Percentiles rank a stretch among this genome's conserved stretches.
These are phyloP conservation scores for Cacatua alba DNA, from an alignment of 2,113 vertebrate species.

Conservation along the genomic window DNA sequence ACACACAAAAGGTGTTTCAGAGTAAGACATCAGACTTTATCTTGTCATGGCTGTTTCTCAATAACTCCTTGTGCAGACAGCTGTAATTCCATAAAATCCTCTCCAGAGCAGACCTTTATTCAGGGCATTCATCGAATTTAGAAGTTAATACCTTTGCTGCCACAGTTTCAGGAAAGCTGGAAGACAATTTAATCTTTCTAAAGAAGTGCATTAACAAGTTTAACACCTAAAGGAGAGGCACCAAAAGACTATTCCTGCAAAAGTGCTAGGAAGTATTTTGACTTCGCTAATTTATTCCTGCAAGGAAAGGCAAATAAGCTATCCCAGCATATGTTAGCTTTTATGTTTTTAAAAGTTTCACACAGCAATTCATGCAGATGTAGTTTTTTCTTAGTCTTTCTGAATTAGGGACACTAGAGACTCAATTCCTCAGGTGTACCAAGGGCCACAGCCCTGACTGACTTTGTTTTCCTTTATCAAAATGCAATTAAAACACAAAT, in stretches of 20 bases:
- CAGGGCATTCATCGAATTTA: background rate
- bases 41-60: background rate
- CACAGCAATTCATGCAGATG: background rate
- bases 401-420: background rate
- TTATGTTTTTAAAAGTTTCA: background rate
- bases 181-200: background rate
- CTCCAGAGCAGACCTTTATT: background rate
- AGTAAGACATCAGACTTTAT: background rate
- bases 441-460: background rate
- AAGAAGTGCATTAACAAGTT: background rate
- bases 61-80: background rate
- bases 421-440: background rate
- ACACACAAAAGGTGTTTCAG: background rate
- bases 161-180: background rate
- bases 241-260: background rate
- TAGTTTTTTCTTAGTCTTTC: background rate
- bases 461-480: conserved; percentile 4
- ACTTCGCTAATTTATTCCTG: background rate
- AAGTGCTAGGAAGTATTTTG: background rate
- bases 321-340: background rate
- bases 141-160: background rate
- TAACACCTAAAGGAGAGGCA: background rate
- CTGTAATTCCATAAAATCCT: background rate
- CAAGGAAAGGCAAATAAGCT: background rate
- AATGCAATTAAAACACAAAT: conserved; percentile 27